Evolutionary conservation across 2,113 vertebrate genomes (phyloP).

Genomic region (Notothenia coriiceps): DNA sequence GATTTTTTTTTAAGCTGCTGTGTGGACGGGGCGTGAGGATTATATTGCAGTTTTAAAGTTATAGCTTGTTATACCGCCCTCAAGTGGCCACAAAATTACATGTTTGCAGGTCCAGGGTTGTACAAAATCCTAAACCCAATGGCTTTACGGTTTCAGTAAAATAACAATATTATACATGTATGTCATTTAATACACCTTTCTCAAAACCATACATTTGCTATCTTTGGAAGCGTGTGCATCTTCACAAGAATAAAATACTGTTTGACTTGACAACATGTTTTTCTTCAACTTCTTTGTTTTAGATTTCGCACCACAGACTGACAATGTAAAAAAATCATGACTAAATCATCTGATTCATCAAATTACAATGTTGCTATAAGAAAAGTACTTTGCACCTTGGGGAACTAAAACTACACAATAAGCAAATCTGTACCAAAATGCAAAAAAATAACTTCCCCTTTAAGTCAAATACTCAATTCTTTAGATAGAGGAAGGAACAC

Average conservation of each 20-base stretch:
- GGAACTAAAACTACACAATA: constrained; percentile 61
- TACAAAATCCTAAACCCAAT: background rate
- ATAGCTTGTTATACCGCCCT: background rate
- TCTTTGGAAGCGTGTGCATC: background rate
- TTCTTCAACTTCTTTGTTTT: constrained; percentile 12
- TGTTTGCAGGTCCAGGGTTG: background rate
- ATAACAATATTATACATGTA: background rate
- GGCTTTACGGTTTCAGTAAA: background rate
- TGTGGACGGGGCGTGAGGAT: background rate
- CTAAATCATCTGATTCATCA: constrained; percentile 40
- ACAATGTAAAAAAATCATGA: constrained; percentile 4
- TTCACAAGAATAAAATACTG: too few relatives aligned
- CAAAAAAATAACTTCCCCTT: constrained; percentile 12
- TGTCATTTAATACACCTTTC: background rate
- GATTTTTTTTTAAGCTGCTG: too few relatives aligned
- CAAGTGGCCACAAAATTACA: background rate
- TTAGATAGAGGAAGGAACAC: constrained; percentile 22
- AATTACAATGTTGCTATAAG: background rate
- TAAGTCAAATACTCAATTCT: background rate
- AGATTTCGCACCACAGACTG: background rate
- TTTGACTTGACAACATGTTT: too few relatives aligned
- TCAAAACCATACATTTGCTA: background rate
- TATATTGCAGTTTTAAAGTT: background rate
- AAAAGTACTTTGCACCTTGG: background rate
- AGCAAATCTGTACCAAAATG: constrained; percentile 37